phyloP scores from a whole-genome alignment of 2,113 vertebrate genomes.

The Laticauda laticaudata region DNA sequence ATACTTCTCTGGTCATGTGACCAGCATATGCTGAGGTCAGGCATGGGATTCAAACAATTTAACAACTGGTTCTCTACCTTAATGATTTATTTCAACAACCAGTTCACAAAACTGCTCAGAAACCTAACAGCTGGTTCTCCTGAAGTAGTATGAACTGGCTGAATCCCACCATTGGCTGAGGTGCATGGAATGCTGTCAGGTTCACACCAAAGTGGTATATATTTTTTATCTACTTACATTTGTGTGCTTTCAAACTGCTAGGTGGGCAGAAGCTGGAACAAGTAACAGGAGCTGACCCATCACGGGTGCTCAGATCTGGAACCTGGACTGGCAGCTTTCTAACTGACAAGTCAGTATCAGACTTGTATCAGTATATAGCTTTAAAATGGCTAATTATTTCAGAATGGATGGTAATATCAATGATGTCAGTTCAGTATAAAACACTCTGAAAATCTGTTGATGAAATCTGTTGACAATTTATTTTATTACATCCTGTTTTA shows the following conservation, averaged over 20 bases:
- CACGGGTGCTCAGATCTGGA: background rate
- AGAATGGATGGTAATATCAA: conserved; percentile 70
- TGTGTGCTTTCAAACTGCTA: background rate
- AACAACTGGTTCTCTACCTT: too few species aligned
- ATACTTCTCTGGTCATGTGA: background rate
- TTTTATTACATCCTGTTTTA: conserved; percentile 65
- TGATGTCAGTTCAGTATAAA: conserved; percentile 70
- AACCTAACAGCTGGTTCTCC: too few species aligned
- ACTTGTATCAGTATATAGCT: conserved; percentile 44
- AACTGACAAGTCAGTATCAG: background rate
- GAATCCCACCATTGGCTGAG: background rate
- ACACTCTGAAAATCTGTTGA: conserved; percentile 62
- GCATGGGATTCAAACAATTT: too few species aligned
- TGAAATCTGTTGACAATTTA: conserved; percentile 58
- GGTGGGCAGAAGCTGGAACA: background rate
- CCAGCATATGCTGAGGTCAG: background rate
- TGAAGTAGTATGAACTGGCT: too few species aligned
- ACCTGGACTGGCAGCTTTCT: background rate
- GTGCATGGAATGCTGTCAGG: background rate
- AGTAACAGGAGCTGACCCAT: background rate
- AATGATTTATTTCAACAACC: too few species aligned
- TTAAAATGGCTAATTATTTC: conserved; percentile 76
- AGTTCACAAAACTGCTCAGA: too few species aligned
- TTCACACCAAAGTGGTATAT: background rate
- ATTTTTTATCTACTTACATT: background rate